Conservation (phyloP, 2,888 invertebrate species). For the Iselma pallidipennis region DNA sequence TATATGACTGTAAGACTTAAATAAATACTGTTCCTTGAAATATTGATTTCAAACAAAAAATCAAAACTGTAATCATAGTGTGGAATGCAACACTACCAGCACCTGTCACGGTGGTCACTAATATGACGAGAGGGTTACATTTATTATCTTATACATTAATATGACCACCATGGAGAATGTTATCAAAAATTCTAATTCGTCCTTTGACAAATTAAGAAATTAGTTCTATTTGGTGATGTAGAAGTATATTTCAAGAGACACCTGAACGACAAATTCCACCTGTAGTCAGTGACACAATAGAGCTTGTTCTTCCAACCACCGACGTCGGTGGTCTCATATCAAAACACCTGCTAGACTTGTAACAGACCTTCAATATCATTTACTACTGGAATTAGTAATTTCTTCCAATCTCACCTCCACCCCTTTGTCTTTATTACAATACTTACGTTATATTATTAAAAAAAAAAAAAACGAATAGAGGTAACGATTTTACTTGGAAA, state of each 20-base stretch:
- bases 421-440: not conserved
- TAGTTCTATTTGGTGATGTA: constrained; percentile 16
- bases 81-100: not conserved
- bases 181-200: not conserved
- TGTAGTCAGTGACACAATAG: constrained; percentile 36
- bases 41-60: too few species aligned
- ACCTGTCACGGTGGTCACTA: not conserved
- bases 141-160: not conserved
- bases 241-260: constrained; percentile 22
- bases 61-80: too few species aligned
- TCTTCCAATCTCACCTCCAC: not conserved
- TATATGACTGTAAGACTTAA: too few species aligned
- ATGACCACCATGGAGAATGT: not conserved
- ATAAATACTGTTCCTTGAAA: too few species aligned
- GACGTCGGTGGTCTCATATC: constrained; percentile 34
- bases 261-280: constrained; percentile 35
- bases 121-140: not conserved
- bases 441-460: not conserved
- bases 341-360: constrained; percentile 36
- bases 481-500: not conserved
- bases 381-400: not conserved
- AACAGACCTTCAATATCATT: not conserved
- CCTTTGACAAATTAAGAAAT: constrained; percentile 24
- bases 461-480: too few species aligned
- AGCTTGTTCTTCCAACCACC: constrained; percentile 27